Evolutionary conservation across 2,888 invertebrate genomes (phyloP), one percentile per base, ranked within the genome.

Genomic region (Stictocephala bisonia): DNA sequence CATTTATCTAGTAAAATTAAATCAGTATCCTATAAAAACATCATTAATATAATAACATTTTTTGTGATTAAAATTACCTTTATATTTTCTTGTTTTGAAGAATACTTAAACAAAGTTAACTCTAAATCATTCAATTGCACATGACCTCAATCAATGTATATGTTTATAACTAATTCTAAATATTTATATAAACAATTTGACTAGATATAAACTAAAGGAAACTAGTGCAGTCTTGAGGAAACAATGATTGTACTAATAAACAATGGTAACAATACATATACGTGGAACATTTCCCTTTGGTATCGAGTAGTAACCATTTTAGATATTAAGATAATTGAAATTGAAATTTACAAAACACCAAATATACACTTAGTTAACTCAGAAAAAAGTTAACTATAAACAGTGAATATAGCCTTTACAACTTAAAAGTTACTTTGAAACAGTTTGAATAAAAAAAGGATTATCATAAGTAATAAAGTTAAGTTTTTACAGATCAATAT

Each of bases 161-260:
- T n/a, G n/a, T n/a, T n/a, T n/a, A n/a, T 35, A 40, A 22, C 31
- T 60, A 60, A 1, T 13, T 60, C 60, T 60, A 60, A 35, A 60
- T 60, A 60, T 22, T 60, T 60, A 20, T 40, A 60, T 24, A 60
- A 60, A 44, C 64, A 24, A 44, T 64, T 44, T 64, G 64, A 64
- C 64, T 64, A 64, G 64, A 64, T 20, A 44, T 4, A n/a, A 44
- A 40, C 44, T 26, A 44, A 44, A 64, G 44, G 31, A 64, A 64
- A 64, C 41, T 26, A 24, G 64, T 64, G 64, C 64, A 64, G 64
- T 64, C 64, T 64, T 44, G 22, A 60, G 15, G n/a, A 64, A 64
- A 64, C 64, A 64, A 64, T n/a, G n/a, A n/a, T 64, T 64, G 64
- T 64, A 64, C 64, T 60, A 64, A 64, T 44, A 56, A 44, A n/a